Evolutionary conservation across 2,113 vertebrate genomes (phyloP), one percentile per base, ranked within the genome.

Genomic region (Porphyrio hochstetteri): DNA sequence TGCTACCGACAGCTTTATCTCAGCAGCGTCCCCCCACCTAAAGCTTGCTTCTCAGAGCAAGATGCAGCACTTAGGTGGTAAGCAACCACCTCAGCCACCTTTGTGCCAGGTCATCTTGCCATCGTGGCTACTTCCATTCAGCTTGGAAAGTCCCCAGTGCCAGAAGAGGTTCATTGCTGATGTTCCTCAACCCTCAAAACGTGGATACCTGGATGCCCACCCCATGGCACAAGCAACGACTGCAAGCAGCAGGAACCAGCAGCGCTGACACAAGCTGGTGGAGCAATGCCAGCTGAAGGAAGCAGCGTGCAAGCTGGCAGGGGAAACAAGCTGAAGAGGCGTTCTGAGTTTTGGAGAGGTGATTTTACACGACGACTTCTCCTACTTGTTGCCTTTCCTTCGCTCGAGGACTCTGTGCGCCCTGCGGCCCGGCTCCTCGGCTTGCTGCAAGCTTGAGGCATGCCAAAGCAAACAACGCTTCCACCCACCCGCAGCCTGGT

Each of bases 401-500:
- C 0, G 0, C 2, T 40, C 85, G 28, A 80, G 92, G 85, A 33
- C 90, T 95, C 94, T 59, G 75, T 36, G 72, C 84, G 36, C 82
- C 10, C 82, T 79, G 76, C 0, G 0, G 87, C 46, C 70, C 15
- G 31, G 85, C 57, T 94, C 18, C 25, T 70, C 81, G 42, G 20
- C 80, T 92, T 96, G 93, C 87, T 95, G 75, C 80, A 21, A 96
- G 63, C 75, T 65, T 57, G 28, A 86, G 50, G 74, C 11, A 2
- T 64, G 91, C 85, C 92, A 96, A 91, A 90, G 19, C 78, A 96
- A 97, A 95, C 78, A 96, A 50, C 64, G 82, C 83, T 92, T 60
- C 72, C 53, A 85, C 53, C 46, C 29, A 25, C 57, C 48, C 42
- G 67, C 3, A 7, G 59, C 28, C 53, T 25, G 0, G 57, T 64